These are phyloP conservation scores for Biston stratarius DNA, from an alignment of 2,888 invertebrate species.

Conservation along the genomic window DNA sequence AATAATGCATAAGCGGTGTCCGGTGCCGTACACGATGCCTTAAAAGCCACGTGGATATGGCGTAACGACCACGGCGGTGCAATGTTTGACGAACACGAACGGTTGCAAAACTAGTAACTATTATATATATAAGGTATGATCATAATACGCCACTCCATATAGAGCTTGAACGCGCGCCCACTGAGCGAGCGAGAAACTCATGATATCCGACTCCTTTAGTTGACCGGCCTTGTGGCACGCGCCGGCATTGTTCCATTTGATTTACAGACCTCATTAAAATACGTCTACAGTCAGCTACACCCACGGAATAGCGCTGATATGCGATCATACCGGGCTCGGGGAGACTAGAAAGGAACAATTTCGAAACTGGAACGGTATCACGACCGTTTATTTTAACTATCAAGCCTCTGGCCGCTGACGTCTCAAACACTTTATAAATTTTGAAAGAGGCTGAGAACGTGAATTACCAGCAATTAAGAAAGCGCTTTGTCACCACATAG, in stretches of 20 bases:
- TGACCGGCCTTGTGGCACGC: slow-evolving; percentile 84
- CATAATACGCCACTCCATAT: slow-evolving; percentile 67
- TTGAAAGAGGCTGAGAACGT: slow-evolving; percentile 46
- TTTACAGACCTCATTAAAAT: slow-evolving; percentile 72
- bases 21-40: slow-evolving; percentile 59
- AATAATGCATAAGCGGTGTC: slow-evolving; percentile 76
- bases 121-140: slow-evolving; percentile 68
- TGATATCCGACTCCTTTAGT: slow-evolving; percentile 72
- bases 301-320: slow-evolving; percentile 51
- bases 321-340: slow-evolving; percentile 40
- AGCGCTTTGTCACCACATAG: slow-evolving; percentile 43
- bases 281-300: slow-evolving; percentile 59
- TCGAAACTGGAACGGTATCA: slow-evolving; percentile 54
- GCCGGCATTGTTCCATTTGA: slow-evolving; percentile 74
- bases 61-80: slow-evolving; percentile 57
- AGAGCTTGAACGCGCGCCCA: slow-evolving; percentile 52
- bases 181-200: slow-evolving; percentile 67
- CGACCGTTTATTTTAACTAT: slow-evolving; percentile 52
- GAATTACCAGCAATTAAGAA: slow-evolving; percentile 46
- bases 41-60: slow-evolving; percentile 52
- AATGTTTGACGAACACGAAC: slow-evolving; percentile 69
- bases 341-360: slow-evolving; percentile 58
- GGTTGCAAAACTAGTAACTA: slow-evolving; percentile 65
- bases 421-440: slow-evolving; percentile 49
- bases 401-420: slow-evolving; percentile 48